phyloP scores from a whole-genome alignment of 2,797 vertebrate species.

The Darevskia mixta region DNA sequence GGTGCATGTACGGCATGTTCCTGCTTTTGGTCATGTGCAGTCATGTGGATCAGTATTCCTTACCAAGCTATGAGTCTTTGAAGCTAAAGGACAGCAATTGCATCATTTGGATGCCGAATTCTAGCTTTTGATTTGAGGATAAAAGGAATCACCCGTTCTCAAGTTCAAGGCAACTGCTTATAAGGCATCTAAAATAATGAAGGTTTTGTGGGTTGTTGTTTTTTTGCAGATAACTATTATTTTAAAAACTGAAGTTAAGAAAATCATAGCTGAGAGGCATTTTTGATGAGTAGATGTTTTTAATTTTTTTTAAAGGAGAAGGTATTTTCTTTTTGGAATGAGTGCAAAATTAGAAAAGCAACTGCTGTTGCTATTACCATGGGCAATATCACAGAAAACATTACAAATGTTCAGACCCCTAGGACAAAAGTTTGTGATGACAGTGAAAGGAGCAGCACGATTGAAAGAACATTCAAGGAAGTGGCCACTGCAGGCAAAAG shows the following conservation, averaged over 20 bases:
- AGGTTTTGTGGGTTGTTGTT: not conserved
- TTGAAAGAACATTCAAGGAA: not conserved
- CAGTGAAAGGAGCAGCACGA: not conserved
- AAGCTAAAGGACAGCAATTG: not conserved
- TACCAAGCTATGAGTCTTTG: not conserved
- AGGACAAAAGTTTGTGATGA: not conserved
- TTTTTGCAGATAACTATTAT: not conserved
- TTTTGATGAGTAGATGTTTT: not conserved
- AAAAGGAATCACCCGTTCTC: not conserved
- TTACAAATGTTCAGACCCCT: not conserved
- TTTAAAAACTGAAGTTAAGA: not conserved
- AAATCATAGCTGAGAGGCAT: not conserved
- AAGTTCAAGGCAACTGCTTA: not conserved
- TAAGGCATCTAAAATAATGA: not conserved
- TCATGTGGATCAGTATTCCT: not conserved
- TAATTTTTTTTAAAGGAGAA: not conserved
- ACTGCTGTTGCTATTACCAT: not conserved
- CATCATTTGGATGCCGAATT: not conserved
- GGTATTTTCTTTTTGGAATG: constrained; percentile 4
- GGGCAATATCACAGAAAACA: not conserved
- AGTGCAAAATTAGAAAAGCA: not conserved
- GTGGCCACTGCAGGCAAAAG: not conserved
- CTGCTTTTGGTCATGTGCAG: not conserved
- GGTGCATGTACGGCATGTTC: not conserved
- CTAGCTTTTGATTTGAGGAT: not conserved